Percentiles rank a stretch among this genome's conserved stretches.
These are phyloP conservation scores for Drepanosiphum platanoidis DNA, from an alignment of 2,888 invertebrate genomes.

Conservation along the genomic window DNA sequence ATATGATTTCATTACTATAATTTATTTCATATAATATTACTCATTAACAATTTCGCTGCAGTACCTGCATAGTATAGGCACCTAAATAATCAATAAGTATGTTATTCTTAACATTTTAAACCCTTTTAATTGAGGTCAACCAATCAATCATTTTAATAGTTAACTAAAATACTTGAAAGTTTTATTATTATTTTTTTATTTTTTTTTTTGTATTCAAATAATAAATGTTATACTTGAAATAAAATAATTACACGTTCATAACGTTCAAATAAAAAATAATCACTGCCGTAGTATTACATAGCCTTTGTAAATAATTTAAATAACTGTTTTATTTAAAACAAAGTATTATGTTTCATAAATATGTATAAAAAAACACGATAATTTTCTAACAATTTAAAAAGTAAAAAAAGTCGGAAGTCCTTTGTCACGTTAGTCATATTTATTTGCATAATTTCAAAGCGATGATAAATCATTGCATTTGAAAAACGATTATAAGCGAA, in stretches of 20 bases:
- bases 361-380: neutral
- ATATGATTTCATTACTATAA: no score
- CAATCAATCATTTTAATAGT: conserved; percentile 17
- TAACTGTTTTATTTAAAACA: neutral
- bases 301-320: neutral
- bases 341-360: neutral
- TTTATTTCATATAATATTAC: no score
- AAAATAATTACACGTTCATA: neutral
- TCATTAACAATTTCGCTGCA: no score
- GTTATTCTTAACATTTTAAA: no score
- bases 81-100: no score
- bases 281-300: neutral
- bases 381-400: neutral
- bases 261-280: neutral
- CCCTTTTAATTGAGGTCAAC: conserved; percentile 27
- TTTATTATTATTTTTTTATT: neutral
- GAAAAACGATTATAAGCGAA: no score
- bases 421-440: no score
- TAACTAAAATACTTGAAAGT: neutral
- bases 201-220: neutral
- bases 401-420: neutral
- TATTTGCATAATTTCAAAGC: no score
- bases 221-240: neutral
- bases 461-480: no score
- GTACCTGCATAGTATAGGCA: no score